phyloP scores from a whole-genome alignment of 2,797 vertebrate genomes.

The Peromyscus eremicus region DNA sequence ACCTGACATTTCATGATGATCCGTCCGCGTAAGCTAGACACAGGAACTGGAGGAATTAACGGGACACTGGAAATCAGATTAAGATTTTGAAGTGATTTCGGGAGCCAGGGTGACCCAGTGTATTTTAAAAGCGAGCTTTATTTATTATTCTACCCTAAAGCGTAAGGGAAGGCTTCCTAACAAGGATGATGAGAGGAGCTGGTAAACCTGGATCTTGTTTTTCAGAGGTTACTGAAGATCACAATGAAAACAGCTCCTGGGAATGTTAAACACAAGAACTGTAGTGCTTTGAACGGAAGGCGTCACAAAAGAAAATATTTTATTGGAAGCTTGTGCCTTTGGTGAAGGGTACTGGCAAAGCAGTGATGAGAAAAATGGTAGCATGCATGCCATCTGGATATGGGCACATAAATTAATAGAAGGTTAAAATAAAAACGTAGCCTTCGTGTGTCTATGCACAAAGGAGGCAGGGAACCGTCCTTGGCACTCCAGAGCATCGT shows the following conservation, averaged over 20 bases:
- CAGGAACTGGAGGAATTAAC: not conserved
- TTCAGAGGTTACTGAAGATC: slow-evolving; percentile 41
- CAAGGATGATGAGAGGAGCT: slow-evolving; percentile 6
- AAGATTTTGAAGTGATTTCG: slow-evolving; percentile 18
- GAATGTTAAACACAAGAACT: not conserved
- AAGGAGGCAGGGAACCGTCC: not conserved
- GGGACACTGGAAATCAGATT: not conserved
- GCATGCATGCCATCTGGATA: not conserved
- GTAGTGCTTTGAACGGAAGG: not conserved
- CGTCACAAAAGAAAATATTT: not conserved
- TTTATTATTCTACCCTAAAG: slow-evolving; percentile 51
- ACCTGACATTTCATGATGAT: slow-evolving; percentile 20
- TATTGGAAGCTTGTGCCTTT: not conserved
- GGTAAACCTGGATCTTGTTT: not conserved
- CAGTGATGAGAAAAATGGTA: not conserved
- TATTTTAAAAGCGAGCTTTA: slow-evolving; percentile 45
- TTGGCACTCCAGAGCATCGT: not conserved
- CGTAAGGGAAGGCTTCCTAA: slow-evolving; percentile 15
- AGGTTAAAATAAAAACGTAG: slow-evolving; percentile 2
- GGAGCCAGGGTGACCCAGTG: not conserved
- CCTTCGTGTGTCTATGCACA: not conserved
- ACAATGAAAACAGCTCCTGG: not conserved
- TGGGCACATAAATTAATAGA: not conserved
- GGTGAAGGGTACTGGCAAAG: not conserved
- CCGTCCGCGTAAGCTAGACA: not conserved